A percentile compares a stretch with the other conserved stretches of the same genome.
phyloP scores from a whole-genome alignment of 2,797 vertebrate genomes.

The Platalea minor region DNA sequence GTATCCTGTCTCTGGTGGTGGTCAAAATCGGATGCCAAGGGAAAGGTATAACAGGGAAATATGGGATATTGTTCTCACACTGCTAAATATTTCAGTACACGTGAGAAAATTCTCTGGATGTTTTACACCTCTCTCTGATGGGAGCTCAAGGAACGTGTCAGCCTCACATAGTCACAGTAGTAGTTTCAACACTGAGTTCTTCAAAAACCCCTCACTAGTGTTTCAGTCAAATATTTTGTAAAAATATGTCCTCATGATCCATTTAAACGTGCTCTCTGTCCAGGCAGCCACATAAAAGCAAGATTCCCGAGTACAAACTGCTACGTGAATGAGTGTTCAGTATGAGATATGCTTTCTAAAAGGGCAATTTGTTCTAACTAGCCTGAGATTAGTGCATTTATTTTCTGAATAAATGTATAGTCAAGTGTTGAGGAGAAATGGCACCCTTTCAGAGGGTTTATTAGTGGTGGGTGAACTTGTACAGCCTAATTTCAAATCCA shows the following conservation, averaged over 20 bases:
- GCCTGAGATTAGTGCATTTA: background rate
- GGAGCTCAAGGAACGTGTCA: background rate
- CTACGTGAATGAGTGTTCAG: background rate
- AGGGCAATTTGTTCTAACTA: slow-evolving; percentile 7
- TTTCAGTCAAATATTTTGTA: background rate
- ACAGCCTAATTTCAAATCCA: background rate
- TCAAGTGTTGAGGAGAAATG: background rate
- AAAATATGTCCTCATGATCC: background rate
- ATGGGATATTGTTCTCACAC: background rate
- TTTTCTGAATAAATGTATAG: slow-evolving; percentile 33
- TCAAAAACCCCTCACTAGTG: background rate
- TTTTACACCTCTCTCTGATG: background rate
- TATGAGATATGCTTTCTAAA: slow-evolving; percentile 19
- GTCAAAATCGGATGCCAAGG: background rate
- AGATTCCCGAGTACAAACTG: background rate
- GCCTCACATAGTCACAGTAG: background rate
- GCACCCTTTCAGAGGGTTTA: background rate
- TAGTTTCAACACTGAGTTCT: background rate
- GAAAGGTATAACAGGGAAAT: background rate
- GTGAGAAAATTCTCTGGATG: background rate
- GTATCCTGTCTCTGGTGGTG: background rate
- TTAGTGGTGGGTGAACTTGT: background rate
- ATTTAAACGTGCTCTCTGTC: background rate
- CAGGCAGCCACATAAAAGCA: background rate
- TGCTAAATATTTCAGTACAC: background rate